A percentile compares a stretch with the other conserved stretches of the same genome.
Conservation (phyloP, 2,888 invertebrate genomes). For the Melitaea athalia region DNA sequence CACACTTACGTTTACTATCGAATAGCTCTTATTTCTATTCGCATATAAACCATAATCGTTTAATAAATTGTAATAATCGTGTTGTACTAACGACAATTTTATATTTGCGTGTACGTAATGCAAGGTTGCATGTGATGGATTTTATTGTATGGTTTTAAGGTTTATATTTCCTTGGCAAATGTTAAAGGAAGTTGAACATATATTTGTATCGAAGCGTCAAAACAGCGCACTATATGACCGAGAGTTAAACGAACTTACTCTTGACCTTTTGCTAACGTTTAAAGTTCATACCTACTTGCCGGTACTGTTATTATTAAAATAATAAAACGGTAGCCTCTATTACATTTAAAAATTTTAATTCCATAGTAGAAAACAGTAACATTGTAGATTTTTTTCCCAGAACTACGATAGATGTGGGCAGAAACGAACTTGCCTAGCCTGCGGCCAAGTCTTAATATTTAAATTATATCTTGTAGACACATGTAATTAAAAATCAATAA, state of each 20-base stretch:
- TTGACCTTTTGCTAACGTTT: constrained; percentile 58
- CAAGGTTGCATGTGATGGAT: neutral
- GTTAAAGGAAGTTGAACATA: constrained; percentile 4
- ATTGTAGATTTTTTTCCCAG: neutral
- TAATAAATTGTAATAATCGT: constrained; percentile 13
- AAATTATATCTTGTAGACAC: too few relatives aligned
- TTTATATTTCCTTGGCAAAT: constrained; percentile 6
- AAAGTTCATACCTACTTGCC: constrained; percentile 37
- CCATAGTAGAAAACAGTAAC: neutral
- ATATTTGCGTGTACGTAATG: constrained; percentile 16
- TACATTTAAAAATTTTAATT: neutral
- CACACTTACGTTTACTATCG: constrained; percentile 4
- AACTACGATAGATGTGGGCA: neutral
- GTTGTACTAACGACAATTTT: constrained; percentile 22
- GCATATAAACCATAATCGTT: constrained; percentile 18
- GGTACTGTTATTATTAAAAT: constrained; percentile 36
- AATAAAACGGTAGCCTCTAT: constrained; percentile 32
- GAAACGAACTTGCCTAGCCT: too few relatives aligned
- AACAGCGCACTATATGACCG: constrained; percentile 35
- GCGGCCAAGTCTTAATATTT: too few relatives aligned
- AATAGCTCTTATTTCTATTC: constrained; percentile 4
- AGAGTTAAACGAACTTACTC: constrained; percentile 67
- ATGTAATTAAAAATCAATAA: too few relatives aligned
- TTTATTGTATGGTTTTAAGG: constrained; percentile 1
- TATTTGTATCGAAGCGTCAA: constrained; percentile 36